Evolutionary conservation across 2,113 vertebrate species (phyloP).

Genomic region (Astur gentilis): DNA sequence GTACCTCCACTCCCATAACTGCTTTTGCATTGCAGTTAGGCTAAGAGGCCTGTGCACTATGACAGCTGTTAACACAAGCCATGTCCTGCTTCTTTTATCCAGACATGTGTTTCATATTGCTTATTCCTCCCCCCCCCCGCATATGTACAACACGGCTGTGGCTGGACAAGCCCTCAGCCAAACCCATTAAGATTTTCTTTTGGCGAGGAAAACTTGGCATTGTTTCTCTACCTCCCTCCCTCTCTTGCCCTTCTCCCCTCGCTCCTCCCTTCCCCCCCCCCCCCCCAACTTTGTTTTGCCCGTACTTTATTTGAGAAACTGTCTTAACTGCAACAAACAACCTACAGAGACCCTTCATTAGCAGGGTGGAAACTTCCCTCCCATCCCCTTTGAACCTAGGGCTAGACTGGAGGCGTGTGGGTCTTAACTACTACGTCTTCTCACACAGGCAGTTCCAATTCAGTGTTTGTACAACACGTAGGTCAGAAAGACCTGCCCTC

Average conservation of each 20-base stretch:
- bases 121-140: not conserved
- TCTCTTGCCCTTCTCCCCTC: too few species aligned
- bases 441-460: not conserved
- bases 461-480: not conserved
- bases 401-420: not conserved
- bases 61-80: conserved; percentile 47
- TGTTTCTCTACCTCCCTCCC: not conserved
- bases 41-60: not conserved
- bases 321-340: not conserved
- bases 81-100: not conserved
- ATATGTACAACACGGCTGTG: not conserved
- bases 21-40: not conserved
- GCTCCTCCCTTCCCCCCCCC: too few species aligned
- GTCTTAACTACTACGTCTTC: not conserved
- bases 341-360: not conserved
- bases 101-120: conserved; percentile 3
- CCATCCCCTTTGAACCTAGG: not conserved
- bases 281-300: not conserved
- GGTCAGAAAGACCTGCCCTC: not conserved
- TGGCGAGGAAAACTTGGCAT: not conserved
- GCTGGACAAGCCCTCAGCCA: conserved; percentile 44
- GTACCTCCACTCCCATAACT: not conserved
- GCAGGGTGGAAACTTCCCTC: not conserved
- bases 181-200: not conserved
- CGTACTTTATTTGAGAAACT: not conserved